A percentile compares a stretch with the other conserved stretches of the same genome.
These are phyloP conservation scores for Emydoidea blandingii DNA, from an alignment of 2,797 vertebrate species.

Conservation along the genomic window DNA sequence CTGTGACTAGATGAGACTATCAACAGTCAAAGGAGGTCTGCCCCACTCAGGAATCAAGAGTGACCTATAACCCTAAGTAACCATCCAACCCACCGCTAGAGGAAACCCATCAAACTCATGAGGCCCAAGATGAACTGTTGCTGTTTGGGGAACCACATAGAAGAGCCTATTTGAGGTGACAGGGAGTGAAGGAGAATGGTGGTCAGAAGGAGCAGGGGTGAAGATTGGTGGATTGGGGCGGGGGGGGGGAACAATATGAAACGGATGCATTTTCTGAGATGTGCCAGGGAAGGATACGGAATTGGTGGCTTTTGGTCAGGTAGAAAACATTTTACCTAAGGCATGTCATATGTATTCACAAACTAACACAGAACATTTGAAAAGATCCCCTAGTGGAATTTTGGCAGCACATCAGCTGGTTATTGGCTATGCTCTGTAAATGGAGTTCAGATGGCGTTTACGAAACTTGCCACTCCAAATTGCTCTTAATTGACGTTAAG, in stretches of 20 bases:
- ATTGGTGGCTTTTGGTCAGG: neutral
- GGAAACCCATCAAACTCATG: neutral
- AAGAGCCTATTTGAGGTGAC: neutral
- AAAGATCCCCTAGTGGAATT: constrained; percentile 1
- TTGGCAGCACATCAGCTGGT: neutral
- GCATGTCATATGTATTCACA: neutral
- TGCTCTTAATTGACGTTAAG: constrained; percentile 52
- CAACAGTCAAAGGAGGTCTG: neutral
- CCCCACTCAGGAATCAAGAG: neutral
- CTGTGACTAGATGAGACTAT: neutral
- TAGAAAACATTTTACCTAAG: neutral
- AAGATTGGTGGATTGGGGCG: neutral
- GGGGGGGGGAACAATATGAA: neutral
- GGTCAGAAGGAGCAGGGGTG: neutral
- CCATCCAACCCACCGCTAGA: neutral
- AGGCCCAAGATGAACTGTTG: too few relatives aligned
- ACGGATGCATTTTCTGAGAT: neutral
- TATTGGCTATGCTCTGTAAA: constrained; percentile 24
- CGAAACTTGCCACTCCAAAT: constrained; percentile 21
- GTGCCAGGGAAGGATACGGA: neutral
- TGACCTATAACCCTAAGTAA: too few relatives aligned
- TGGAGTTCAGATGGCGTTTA: constrained; percentile 48
- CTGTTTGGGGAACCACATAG: neutral
- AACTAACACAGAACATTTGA: neutral
- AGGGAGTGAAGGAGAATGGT: neutral